Base-by-base conservation (phyloP, 2,888 invertebrate species). In the Xylota segnis region DNA sequence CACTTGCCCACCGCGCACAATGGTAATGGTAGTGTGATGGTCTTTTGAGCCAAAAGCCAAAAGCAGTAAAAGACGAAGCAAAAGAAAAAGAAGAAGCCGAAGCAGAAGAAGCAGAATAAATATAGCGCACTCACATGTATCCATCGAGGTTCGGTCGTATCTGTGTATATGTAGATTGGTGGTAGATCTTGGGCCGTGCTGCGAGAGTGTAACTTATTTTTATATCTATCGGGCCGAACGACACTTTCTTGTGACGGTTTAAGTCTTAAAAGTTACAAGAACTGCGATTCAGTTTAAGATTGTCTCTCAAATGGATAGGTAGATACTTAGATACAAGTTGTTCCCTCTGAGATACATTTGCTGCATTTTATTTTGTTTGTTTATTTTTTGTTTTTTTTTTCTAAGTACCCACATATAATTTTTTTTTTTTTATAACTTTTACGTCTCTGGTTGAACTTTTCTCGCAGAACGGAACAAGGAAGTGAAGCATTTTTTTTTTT, bases 201-300 rank as follows among this genome's bases (percentile, higher is more conserved):
- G 70, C 71, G 56, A 78, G 76, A 77, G 76, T 77, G 50, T 77
- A 61, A 78, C 78, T 79, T 78, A 52, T 68, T 81, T 81, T 84
- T 84, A 79, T 75, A 75, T 84, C 79, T 84, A 75, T 84, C 14
- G 45, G 52, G 56, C 45, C 54, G 79, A 81, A 50, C 81, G 81
- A 82, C 86, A 86, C 82, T 86, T 86, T 86, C 82, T 72, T 86
- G 84, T 63, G 82, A 86, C 76, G 81, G 86, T 86, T 86, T 72
- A 86, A 86, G 86, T 86, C 86, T 86, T 86, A 47, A 86, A 86
- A 76, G 86, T 86, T 86, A 82, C 76, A 82, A 86, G 86, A 86
- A 72, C 81, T 86, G 72, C 76, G 82, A 77, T 77, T 86, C 86
- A 86, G 86, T 86, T 86, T 72, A 86, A 82, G 86, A 86, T 86